Conservation (phyloP, 2,113 vertebrate genomes). For the Tringa solitaria region DNA sequence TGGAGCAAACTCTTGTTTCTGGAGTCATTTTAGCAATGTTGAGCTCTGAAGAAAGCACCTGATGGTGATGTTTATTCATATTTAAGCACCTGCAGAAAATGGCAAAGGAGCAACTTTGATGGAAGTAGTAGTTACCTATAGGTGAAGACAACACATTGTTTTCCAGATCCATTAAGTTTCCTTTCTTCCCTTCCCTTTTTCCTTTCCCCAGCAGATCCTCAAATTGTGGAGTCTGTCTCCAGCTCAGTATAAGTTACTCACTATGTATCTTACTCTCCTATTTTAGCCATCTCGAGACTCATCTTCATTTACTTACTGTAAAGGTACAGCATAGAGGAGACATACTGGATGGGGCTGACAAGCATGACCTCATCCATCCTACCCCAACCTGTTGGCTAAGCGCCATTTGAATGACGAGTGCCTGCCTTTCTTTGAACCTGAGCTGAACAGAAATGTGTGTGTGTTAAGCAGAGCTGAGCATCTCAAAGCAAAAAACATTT, state of each 20-base stretch:
- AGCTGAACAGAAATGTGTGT: not conserved
- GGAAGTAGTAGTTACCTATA: not conserved
- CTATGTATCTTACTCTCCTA: not conserved
- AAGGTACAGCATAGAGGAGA: not conserved
- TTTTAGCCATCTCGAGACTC: not conserved
- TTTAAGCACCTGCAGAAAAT: not conserved
- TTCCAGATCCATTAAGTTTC: not conserved
- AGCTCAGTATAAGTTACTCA: not conserved
- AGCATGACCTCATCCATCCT: not conserved
- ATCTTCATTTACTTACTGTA: no score
- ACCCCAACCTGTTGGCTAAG: not conserved
- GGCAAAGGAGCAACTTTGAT: not conserved
- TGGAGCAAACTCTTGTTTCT: not conserved
- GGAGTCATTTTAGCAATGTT: not conserved
- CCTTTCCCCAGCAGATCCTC: not conserved
- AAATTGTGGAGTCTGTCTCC: not conserved
- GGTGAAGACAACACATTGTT: not conserved
- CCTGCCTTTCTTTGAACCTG: not conserved
- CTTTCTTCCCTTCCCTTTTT: not conserved
- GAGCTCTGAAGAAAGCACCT: not conserved
- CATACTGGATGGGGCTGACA: not conserved
- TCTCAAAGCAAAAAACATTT: not conserved
- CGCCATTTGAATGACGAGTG: fast-evolving
- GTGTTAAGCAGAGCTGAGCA: not conserved
- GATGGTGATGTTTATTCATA: not conserved